These are phyloP conservation scores for Drosophila ficusphila DNA, from an alignment of 1,140 invertebrate genomes.

Conservation along the genomic window DNA sequence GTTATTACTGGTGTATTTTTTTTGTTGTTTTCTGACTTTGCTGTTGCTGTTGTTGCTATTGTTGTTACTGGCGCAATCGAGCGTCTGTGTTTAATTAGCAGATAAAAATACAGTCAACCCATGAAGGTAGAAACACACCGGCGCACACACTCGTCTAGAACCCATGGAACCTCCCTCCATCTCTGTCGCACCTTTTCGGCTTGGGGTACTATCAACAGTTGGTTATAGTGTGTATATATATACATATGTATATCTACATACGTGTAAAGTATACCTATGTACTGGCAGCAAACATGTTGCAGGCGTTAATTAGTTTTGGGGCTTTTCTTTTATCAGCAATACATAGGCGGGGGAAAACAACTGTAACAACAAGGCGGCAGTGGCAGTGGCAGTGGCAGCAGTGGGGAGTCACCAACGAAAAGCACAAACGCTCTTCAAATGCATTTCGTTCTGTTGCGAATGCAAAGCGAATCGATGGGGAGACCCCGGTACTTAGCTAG, in stretches of 20 bases:
- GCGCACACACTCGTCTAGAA: background rate
- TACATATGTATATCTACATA: constrained; percentile 4
- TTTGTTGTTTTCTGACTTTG: too few species aligned
- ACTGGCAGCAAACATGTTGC: constrained; percentile 59
- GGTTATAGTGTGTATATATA: constrained; percentile 1
- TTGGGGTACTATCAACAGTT: constrained; percentile 24
- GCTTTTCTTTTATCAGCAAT: constrained; percentile 78
- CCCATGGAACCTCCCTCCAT: constrained; percentile 20
- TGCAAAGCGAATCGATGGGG: constrained; percentile 63
- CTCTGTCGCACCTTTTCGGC: constrained; percentile 38
- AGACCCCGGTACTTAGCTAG: constrained; percentile 7
- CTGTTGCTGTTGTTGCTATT: constrained; percentile 19
- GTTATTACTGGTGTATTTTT: constrained; percentile 28
- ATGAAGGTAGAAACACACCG: constrained; percentile 46
- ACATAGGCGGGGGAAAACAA: constrained; percentile 20
- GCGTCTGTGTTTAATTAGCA: constrained; percentile 83
- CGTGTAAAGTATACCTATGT: too few species aligned
- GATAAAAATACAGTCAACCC: constrained; percentile 76
- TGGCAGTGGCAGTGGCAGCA: constrained; percentile 1
- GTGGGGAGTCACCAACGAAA: background rate
- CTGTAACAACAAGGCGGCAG: constrained; percentile 17
- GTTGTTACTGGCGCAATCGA: constrained; percentile 55
- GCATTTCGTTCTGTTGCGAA: constrained; percentile 77
- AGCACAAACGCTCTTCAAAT: constrained; percentile 45
- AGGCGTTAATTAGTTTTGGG: constrained; percentile 82